A percentile compares a stretch with the other conserved stretches of the same genome.
Evolutionary conservation across 2,888 invertebrate species (phyloP).

Genomic region (Pseudococcus viburni): DNA sequence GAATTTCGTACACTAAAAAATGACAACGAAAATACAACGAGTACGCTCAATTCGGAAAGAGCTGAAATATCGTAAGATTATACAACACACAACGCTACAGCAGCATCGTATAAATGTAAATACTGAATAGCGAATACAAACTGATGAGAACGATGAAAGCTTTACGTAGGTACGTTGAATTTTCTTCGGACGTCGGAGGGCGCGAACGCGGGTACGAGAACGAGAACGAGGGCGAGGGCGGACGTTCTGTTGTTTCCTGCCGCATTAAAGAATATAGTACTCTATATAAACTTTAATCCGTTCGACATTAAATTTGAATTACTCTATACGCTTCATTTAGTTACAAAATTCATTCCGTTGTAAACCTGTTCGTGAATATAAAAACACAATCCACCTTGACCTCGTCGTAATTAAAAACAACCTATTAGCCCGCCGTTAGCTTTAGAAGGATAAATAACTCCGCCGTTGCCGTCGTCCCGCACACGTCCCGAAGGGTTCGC

Average conservation of each 20-base stretch:
- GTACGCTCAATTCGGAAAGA: not conserved
- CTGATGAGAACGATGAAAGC: not conserved
- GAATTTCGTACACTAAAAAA: not conserved
- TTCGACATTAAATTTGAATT: conserved; percentile 26
- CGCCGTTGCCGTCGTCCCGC: not conserved
- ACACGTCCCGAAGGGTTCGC: conserved; percentile 21
- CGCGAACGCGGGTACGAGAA: too few relatives aligned
- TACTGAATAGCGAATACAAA: not conserved
- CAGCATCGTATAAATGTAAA: not conserved
- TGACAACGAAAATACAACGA: not conserved
- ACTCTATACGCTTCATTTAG: conserved; percentile 44
- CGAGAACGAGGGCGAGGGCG: not conserved
- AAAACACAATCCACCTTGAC: conserved; percentile 50
- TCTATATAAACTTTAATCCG: conserved; percentile 33
- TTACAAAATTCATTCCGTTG: conserved; percentile 29
- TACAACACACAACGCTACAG: not conserved
- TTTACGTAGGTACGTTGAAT: not conserved
- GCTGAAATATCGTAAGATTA: conserved; percentile 39
- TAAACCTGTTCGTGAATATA: conserved; percentile 38
- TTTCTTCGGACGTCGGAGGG: not conserved
- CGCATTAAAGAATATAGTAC: not conserved
- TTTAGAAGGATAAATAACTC: conserved; percentile 31
- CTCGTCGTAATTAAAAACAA: conserved; percentile 53
- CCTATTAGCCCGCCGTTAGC: not conserved
- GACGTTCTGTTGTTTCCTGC: not conserved